Evolutionary conservation across 2,797 vertebrate species (phyloP), one percentile per base, ranked within the genome.

Genomic region (Hypotaenidia okinawae): DNA sequence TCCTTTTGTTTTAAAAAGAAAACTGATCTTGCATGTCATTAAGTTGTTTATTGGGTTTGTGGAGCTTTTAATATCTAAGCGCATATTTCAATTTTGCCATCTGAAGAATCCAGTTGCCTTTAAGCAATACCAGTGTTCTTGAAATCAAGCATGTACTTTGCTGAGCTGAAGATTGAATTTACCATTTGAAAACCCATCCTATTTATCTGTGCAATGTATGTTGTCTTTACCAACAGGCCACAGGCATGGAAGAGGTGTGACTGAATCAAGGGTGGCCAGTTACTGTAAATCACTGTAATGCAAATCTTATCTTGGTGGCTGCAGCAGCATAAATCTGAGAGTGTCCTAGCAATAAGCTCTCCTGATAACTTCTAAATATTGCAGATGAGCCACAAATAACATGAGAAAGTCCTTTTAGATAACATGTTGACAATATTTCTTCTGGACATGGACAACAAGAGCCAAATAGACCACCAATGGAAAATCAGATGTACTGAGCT

Each of bases 21-120:
- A 89, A 43, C 54, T 80, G 43, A 70, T 81, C 80, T 88, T 89
- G 49, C 16, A 66, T 66, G 62, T 94, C 79, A 78, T 64, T 83
- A 63, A 77, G 68, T 74, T 88, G 28, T 91, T 91, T 81, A 55
- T 67, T 89, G 58, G 58, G 64, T 97, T 93, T 51, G 66, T 75
- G 66, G 63, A 86, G 32, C 11, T 91, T 91, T 86, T 88, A 1
- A 2, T 21, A 79, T 88, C 39, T 83, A 82, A 92, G 35, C 24
- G 49, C 37, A 70, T 92, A 61, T 74, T 95, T 93, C 19, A 35
- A 13, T 90, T 90, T 6, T 13, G 54, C 57, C 68, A 68, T 62
- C 49, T 54, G 54, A 89, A 74, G 21, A 64, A 41, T 75, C 30
- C 52, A n/a, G 54, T 70, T 77, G 68, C 78, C 80, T 94, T 90